These are phyloP conservation scores for Choloepus didactylus DNA, from an alignment of 2,797 vertebrate genomes.

Conservation along the genomic window DNA sequence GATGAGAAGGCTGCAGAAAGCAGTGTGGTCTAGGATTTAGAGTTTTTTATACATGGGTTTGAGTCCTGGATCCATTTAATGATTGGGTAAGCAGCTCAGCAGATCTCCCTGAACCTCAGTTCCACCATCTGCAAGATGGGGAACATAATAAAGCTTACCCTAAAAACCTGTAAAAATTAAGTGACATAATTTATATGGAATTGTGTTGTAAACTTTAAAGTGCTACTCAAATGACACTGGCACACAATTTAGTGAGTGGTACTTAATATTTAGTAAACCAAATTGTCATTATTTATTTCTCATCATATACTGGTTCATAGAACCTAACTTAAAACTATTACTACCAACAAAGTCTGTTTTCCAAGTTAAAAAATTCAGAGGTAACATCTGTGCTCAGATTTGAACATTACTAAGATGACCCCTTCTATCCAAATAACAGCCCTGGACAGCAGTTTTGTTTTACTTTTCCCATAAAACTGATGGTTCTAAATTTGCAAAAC, in stretches of 20 bases:
- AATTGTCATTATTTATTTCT: background rate
- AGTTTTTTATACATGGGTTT: background rate
- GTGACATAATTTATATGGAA: background rate
- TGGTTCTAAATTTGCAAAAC: background rate
- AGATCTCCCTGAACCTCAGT: background rate
- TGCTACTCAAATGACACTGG: background rate
- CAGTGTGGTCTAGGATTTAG: background rate
- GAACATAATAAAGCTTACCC: background rate
- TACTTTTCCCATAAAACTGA: constrained; percentile 1
- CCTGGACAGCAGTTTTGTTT: background rate
- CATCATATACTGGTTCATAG: background rate
- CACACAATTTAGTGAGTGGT: background rate
- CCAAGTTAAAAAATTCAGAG: constrained; percentile 52
- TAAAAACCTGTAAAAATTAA: constrained; percentile 27
- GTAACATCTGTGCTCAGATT: background rate
- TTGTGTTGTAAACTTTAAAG: constrained; percentile 7
- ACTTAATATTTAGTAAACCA: background rate
- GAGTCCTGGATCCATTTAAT: background rate
- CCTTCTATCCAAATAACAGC: background rate
- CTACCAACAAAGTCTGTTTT: background rate
- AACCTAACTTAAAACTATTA: constrained; percentile 43
- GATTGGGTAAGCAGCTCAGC: background rate
- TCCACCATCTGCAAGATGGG: background rate
- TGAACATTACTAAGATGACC: background rate
- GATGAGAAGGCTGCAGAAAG: background rate